Conservation (phyloP, 2,888 invertebrate genomes). For the Lamellibrachia columna region DNA sequence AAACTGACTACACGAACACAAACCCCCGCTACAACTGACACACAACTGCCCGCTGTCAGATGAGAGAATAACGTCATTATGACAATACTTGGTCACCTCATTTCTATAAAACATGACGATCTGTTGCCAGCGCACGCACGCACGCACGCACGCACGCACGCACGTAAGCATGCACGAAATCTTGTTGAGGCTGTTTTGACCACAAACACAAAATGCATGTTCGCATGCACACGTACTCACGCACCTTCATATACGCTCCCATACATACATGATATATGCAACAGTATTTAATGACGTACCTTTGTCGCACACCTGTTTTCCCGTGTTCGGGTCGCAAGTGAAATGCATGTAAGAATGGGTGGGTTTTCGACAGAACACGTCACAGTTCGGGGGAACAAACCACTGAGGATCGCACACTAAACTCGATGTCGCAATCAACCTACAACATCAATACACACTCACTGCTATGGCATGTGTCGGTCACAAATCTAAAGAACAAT, state of each 20-base stretch:
- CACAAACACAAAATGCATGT: too few relatives aligned
- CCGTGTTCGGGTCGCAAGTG: constrained; percentile 25
- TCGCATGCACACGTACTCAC: too few relatives aligned
- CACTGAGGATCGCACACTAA: constrained; percentile 13
- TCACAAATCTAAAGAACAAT: too few relatives aligned
- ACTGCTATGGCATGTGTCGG: neutral
- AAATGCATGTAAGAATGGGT: constrained; percentile 16
- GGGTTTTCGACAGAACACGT: constrained; percentile 23
- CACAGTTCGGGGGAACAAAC: constrained; percentile 17
- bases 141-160: neutral
- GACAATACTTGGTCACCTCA: too few relatives aligned
- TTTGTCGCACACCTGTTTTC: constrained; percentile 20
- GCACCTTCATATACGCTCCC: too few relatives aligned
- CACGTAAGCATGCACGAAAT: too few relatives aligned
- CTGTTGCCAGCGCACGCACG: neutral
- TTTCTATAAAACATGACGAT: too few relatives aligned
- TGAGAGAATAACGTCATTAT: too few relatives aligned
- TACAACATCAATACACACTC: neutral
- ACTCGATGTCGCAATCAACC: neutral
- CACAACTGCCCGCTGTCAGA: too few relatives aligned
- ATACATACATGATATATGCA: neutral
- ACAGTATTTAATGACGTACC: neutral
- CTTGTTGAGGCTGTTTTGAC: too few relatives aligned
- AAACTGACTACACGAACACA: too few relatives aligned
- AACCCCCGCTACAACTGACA: too few relatives aligned